Base-by-base conservation (phyloP, 2,797 vertebrate genomes). In the Hipposideros larvatus region DNA sequence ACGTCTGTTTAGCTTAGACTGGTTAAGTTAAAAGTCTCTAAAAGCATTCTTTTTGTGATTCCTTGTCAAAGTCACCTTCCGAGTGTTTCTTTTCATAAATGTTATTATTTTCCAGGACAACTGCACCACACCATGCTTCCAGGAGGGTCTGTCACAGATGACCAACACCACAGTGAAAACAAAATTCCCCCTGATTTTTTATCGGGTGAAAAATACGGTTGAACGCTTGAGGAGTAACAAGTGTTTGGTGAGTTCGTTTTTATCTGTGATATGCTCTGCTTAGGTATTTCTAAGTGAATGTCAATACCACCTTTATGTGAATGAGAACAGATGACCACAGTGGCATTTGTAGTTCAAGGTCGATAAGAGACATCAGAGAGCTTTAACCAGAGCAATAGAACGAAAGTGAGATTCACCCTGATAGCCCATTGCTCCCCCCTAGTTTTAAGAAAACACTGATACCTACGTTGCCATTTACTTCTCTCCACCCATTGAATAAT, bases 91-190 rank as follows among this genome's bases (percentile, higher is more conserved):
- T 90, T 73, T 79, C 43, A 34, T 66, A 73, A 51, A 57, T 73
- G 26, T 70, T 71, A 3, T 65, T 46, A 7, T 65, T 91, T 87
- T 2, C 48, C 87, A 98, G 97, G 94, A 95, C 51, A 75, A 94
- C 57, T 97, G 97, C 26, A 85, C 75, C 26, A 41, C 88, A 0
- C 93, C 96, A 0, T 98, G 98, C 93, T 97, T 97, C 95, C 85
- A 41, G 16, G 90, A 97, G 43, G 97, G 96, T 0, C 74, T 98
- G 66, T 92, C 79, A 5, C 96, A 83, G 93, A n/a, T 97, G 74
- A 61, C 18, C 63, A 93, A 93, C 13, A 15, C n/a, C 66, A 92
- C 43, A 1, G 34, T 10, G 65, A 1, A 5, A 0, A 18, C 10
- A 4, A 1, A 0, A 0, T 1, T 79, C 90, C 1, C 0, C 0